A percentile compares a stretch with the other conserved stretches of the same genome.
These are phyloP conservation scores for Planiliza haematocheilus DNA, from an alignment of 2,113 vertebrate genomes.

Conservation along the genomic window DNA sequence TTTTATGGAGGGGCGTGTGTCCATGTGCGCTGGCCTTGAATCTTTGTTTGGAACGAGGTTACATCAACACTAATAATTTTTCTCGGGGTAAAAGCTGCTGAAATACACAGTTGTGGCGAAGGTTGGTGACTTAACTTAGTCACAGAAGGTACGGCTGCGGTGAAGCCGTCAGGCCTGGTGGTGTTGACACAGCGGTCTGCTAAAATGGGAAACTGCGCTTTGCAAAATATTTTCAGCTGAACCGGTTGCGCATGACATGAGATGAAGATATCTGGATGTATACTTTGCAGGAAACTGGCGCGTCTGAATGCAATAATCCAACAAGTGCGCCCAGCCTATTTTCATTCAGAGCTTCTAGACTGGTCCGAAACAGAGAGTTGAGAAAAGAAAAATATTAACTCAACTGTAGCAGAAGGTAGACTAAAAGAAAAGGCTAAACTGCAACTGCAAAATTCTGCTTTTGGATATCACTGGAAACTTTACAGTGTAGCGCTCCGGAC, in stretches of 20 bases:
- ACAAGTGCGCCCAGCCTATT: conserved; percentile 23
- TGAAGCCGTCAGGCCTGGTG: conserved; percentile 43
- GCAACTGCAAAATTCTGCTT: no score
- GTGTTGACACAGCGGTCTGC: conserved; percentile 64
- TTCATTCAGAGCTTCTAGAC: conserved; percentile 21
- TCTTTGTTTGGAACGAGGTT: conserved; percentile 70
- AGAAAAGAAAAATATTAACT: neutral
- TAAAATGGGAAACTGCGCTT: conserved; percentile 58
- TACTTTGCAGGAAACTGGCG: conserved; percentile 42
- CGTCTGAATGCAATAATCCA: conserved; percentile 51
- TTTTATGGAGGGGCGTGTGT: conserved; percentile 38
- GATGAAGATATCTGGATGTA: conserved; percentile 33
- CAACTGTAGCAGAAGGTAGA: neutral
- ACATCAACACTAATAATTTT: conserved; percentile 70
- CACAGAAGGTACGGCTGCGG: conserved; percentile 71
- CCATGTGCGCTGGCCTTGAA: conserved; percentile 57
- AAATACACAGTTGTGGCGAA: conserved; percentile 45
- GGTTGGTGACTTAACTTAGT: conserved; percentile 57
- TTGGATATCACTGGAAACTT: no score
- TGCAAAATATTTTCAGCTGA: conserved; percentile 50
- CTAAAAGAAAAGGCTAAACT: neutral
- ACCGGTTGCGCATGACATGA: conserved; percentile 30
- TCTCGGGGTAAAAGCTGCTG: conserved; percentile 18
- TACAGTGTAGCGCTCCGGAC: neutral
- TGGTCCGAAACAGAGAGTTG: conserved; percentile 13